Evolutionary conservation across 2,797 vertebrate species (phyloP), one percentile per base, ranked within the genome.

Genomic region (Oryzias sinensis): DNA sequence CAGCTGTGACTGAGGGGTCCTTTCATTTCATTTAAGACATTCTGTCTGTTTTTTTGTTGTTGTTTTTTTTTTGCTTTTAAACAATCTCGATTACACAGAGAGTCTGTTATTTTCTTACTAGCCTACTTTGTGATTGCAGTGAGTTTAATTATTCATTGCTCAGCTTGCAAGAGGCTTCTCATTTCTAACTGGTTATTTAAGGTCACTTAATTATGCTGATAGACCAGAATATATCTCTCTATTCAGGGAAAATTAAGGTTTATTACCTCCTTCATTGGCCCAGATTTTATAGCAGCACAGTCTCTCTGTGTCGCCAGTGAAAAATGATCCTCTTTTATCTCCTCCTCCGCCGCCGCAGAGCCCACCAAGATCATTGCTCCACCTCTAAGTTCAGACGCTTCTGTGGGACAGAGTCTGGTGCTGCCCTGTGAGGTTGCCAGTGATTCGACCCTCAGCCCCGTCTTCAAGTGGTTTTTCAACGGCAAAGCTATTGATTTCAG

Each of bases 391-490:
- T 87, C 92, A 81, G 95, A 96, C 14, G 93, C 91, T 44, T 93
- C 90, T 0, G 92, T 93, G 46, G 95, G 94, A 0, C 93, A 96
- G 86, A 96, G 95, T 65, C 86, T 96, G 0, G 94, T 96, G 56
- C 68, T 97, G 45, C 93, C 95, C 0, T 96, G 94, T 54, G 92
- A 94, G 71, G 94, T 92, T 56, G 93, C 91, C 58, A 91, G 90
- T 0, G 94, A 96, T 74, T 91, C 91, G 1, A 91, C 92, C 0
- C 49, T 94, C 56, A 84, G 81, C 3, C 89, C 93, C n/a, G 1
- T 24, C 0, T 96, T 96, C 80, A 90, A 90, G 0, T 96, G 95
- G 95, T 93, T 92, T 22, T 93, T 96, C 84, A 94, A 93, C 0
- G 93, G 92, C 43, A 89, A 92, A 50, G 54, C 83, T 22, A 90